Base-by-base conservation (phyloP, 2,797 vertebrate species). In the Lepilemur ruficaudatus region DNA sequence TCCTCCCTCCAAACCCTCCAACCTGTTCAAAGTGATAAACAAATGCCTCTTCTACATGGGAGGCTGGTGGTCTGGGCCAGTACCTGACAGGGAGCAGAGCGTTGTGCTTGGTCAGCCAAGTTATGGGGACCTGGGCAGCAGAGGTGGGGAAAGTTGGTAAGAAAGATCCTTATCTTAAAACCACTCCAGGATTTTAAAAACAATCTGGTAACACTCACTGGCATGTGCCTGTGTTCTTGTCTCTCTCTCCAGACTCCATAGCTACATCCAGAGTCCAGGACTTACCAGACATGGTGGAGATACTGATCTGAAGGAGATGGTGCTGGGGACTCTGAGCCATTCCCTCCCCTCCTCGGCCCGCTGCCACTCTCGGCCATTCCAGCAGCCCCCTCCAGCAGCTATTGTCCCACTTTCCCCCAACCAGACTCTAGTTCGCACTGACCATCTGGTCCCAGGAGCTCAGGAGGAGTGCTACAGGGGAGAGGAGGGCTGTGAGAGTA, bases 231-330 rank as follows among this genome's bases (percentile, higher is more conserved):
- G 17, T 95, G 43, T 86, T 88, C 79, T 95, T 92, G 17, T 95
- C 48, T 96, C 59, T 93, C 87, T 93, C 87, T 88, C 23, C 92
- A 98, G 98, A 98, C 95, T 98, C 73, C 32, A 91, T 92, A 0
- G 93, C 97, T 4, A 0, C 98, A 52, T 91, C 96, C 88, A 98
- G 98, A 97, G 97, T 92, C 87, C 98, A 79, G 0, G 98, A 98
- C 93, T 97, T 98, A 95, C 98, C 98, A 0, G 98, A 99, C 91
- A 98, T 98, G 98, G 98, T 99, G 96, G 99, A 99, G 96, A 99
- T 99, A 95, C 97, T 99, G 95, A 99, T 99, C 95, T 99, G 94
- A 98, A 97, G 82, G 95, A 90, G 32, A 15, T 23, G 75, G 41
- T 30, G 80, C 76, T 7, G 50, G 93, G 75, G 59, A 57, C 85